Percentiles rank a stretch among this genome's conserved stretches.
phyloP scores from a whole-genome alignment of 2,113 vertebrate genomes.

The Phaethon lepturus region DNA sequence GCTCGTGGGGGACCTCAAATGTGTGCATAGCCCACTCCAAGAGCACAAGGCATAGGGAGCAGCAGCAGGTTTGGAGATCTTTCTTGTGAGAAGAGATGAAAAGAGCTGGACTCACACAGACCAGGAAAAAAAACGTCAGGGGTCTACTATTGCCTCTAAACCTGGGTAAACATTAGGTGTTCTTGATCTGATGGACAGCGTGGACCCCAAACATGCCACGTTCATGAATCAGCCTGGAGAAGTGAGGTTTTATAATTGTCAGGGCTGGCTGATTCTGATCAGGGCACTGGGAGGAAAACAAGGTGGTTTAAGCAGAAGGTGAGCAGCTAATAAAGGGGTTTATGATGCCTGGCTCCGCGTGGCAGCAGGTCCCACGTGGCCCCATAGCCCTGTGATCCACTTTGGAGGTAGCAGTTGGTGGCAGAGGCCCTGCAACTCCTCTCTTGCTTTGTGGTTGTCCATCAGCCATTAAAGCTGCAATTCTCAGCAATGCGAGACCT shows the following conservation, averaged over 20 bases:
- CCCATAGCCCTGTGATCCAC: not conserved
- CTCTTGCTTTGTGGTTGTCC: not conserved
- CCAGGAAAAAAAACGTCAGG: not conserved
- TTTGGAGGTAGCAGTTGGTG: not conserved
- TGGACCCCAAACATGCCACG: not conserved
- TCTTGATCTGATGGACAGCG: not conserved
- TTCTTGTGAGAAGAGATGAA: not conserved
- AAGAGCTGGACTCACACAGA: not conserved
- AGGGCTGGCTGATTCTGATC: not conserved
- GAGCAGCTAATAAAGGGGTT: not conserved
- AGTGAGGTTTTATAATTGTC: not conserved
- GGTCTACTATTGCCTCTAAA: not conserved
- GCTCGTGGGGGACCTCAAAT: accelerated
- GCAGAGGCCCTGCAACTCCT: not conserved
- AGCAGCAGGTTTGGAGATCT: not conserved
- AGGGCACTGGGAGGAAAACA: not conserved
- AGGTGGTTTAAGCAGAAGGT: not conserved
- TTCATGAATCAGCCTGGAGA: not conserved
- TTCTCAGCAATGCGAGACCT: not conserved
- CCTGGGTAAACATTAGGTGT: not conserved
- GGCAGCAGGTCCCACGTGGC: not conserved
- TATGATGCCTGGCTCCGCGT: not conserved
- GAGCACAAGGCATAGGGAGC: not conserved
- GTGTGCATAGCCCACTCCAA: not conserved
- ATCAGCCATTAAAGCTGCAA: not conserved